Evolutionary conservation across 1,140 invertebrate species (phyloP).

Genomic region (Caenorhabditis latens): DNA sequence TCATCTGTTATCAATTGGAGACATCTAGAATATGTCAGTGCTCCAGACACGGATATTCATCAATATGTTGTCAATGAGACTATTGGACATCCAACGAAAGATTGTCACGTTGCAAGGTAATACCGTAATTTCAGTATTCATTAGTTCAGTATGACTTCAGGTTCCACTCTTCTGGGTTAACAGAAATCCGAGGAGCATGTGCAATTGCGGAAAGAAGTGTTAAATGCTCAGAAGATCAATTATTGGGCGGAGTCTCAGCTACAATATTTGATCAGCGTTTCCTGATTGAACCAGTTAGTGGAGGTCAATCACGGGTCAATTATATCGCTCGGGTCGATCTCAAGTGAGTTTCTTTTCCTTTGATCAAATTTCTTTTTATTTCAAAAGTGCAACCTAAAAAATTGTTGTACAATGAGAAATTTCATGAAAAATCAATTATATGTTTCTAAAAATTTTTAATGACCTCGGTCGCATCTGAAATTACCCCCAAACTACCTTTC

Average conservation of each 20-base stretch:
- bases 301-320: constrained; percentile 58
- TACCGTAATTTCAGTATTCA: too few species aligned
- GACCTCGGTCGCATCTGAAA: too few species aligned
- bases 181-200: constrained; percentile 58
- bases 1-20: constrained; percentile 59
- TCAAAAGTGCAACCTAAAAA: neutral
- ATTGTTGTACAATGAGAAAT: neutral
- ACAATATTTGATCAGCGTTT: constrained; percentile 57
- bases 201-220: constrained; percentile 59
- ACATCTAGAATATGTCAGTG: constrained; percentile 47
- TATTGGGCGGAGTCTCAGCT: constrained; percentile 60
- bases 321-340: constrained; percentile 62
- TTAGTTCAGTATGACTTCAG: neutral
- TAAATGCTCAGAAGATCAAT: constrained; percentile 56
- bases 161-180: constrained; percentile 45
- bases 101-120: constrained; percentile 60
- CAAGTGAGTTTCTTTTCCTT: constrained; percentile 46
- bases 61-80: constrained; percentile 64
- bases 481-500: too few species aligned
- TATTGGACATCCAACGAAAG: constrained; percentile 62
- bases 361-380: neutral
- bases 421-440: too few species aligned
- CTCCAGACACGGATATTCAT: constrained; percentile 61
- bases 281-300: constrained; percentile 59
- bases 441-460: too few species aligned